Evolutionary conservation across 2,113 vertebrate species (phyloP).

Genomic region (Antennarius striatus): DNA sequence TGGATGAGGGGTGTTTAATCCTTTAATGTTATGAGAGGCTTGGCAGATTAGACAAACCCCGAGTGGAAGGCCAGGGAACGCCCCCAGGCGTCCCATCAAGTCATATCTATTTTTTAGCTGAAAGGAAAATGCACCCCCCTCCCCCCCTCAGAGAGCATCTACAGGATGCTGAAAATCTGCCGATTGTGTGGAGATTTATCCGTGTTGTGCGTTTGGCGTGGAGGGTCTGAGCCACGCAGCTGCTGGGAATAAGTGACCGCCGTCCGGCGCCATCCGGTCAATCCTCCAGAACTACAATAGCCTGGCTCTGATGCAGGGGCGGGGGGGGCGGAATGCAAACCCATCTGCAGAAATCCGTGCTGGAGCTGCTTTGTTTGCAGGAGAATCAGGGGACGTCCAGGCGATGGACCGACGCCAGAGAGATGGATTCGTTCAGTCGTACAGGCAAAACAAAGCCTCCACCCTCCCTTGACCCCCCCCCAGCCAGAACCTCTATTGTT

Average conservation of each 20-base stretch:
- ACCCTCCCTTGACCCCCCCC: slow-evolving; percentile 33
- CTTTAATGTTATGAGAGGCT: slow-evolving; percentile 59
- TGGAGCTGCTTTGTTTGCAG: too few species aligned
- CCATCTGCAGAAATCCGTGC: slow-evolving; percentile 42
- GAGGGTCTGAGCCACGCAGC: slow-evolving; percentile 44
- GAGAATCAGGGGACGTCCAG: too few species aligned
- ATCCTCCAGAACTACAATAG: slow-evolving; percentile 59
- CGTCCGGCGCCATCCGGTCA: slow-evolving; percentile 39
- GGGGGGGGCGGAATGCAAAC: slow-evolving; percentile 47
- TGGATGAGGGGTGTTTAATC: slow-evolving; percentile 45
- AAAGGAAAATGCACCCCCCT: slow-evolving; percentile 21
- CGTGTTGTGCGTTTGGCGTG: slow-evolving; percentile 44
- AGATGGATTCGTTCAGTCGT: slow-evolving; percentile 40
- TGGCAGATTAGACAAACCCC: slow-evolving; percentile 56
- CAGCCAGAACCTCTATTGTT: slow-evolving; percentile 51
- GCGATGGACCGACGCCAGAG: slow-evolving; percentile 54
- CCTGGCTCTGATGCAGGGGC: slow-evolving; percentile 35
- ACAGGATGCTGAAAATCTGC: slow-evolving; percentile 33
- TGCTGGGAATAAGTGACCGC: slow-evolving; percentile 41
- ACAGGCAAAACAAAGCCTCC: slow-evolving; percentile 32
- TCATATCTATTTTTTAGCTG: slow-evolving; percentile 52
- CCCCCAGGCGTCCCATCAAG: slow-evolving; percentile 46
- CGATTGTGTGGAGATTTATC: slow-evolving; percentile 56
- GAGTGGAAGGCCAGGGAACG: slow-evolving; percentile 47
- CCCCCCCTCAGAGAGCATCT: slow-evolving; percentile 12